Base-by-base conservation (phyloP, 2,797 vertebrate species). In the Syngnathus rostellatus region DNA sequence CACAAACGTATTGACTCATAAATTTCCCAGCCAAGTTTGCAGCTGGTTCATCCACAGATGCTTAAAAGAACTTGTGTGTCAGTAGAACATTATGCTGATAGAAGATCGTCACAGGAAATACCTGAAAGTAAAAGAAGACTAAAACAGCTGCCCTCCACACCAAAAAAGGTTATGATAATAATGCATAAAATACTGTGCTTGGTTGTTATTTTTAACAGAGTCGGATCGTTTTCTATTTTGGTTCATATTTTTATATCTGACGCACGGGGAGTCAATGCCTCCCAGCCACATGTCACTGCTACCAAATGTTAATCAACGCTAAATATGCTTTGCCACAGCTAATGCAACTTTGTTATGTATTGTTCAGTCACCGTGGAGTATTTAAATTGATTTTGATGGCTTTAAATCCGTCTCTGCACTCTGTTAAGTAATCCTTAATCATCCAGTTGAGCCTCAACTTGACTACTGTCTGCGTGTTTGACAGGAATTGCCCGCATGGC, bases 331-430 rank as follows among this genome's bases (percentile, higher is more conserved):
- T 23, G 2, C 25, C 5, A 10, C 4, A 12, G 51, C 8, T 37
- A 37, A 57, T 57, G 25, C 14, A 37, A 57, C 5, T 6, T 54
- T 23, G 9, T 10, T 6, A 17, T 37, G 12, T 31, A 31, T 31
- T 31, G 25, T 70, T 69, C 53, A 45, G 25, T 31, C 75, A 48
- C 72, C 64, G 71, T 63, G 45, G 73, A 71, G 51, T 65, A 64
- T 63, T 46, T 63, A 53, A 59, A 70, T 53, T 10, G n/a, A 53
- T 67, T 71, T 69, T 71, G 55, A 37, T 38, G 48, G 45, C 41
- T 79, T 77, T 78, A 69, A 79, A 80, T 80, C 76, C 53, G 63
- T 74, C 61, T 64, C 72, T 64, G 65, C 63, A 69, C 69, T 67
- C 63, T 51, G 19, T 59, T 68, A 64, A 62, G 40, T 73, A 77